These are phyloP conservation scores for Melitaea cinxia DNA, from an alignment of 1,140 invertebrate genomes.

Conservation along the genomic window DNA sequence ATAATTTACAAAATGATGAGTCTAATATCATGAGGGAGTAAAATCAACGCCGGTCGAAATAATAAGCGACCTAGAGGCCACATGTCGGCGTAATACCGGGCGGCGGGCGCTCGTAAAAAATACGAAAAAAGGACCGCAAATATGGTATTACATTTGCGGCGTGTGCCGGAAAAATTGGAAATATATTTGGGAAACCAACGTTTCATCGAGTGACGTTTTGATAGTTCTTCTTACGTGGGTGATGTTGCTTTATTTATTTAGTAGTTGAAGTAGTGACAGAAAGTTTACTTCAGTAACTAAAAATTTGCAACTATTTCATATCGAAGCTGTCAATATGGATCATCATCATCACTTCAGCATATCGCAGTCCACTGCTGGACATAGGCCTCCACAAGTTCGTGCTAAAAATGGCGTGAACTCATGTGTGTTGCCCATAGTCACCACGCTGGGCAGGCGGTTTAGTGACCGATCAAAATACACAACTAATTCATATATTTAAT, in stretches of 20 bases:
- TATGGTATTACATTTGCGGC: slow-evolving; percentile 66
- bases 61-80: slow-evolving; percentile 65
- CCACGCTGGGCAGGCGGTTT: too few species aligned
- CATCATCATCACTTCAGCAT: too few species aligned
- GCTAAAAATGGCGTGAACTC: too few species aligned
- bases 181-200: slow-evolving; percentile 60
- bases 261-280: too few species aligned
- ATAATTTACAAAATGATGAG: slow-evolving; percentile 17
- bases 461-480: too few species aligned
- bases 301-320: too few species aligned
- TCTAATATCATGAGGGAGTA: slow-evolving; percentile 51
- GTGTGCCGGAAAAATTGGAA: slow-evolving; percentile 62
- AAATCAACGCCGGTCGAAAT: slow-evolving; percentile 59
- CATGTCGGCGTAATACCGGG: slow-evolving; percentile 68
- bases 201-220: slow-evolving; percentile 51
- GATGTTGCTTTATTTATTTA: slow-evolving; percentile 7
- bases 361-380: too few species aligned
- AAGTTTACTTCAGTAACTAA: too few species aligned
- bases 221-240: slow-evolving; percentile 39
- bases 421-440: too few species aligned
- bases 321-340: too few species aligned
- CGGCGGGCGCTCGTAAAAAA: slow-evolving; percentile 67
- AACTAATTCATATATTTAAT: too few species aligned
- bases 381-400: too few species aligned
- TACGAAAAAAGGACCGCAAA: slow-evolving; percentile 66